Conservation (phyloP, 2,797 vertebrate species). For the Aplochiton taeniatus region DNA sequence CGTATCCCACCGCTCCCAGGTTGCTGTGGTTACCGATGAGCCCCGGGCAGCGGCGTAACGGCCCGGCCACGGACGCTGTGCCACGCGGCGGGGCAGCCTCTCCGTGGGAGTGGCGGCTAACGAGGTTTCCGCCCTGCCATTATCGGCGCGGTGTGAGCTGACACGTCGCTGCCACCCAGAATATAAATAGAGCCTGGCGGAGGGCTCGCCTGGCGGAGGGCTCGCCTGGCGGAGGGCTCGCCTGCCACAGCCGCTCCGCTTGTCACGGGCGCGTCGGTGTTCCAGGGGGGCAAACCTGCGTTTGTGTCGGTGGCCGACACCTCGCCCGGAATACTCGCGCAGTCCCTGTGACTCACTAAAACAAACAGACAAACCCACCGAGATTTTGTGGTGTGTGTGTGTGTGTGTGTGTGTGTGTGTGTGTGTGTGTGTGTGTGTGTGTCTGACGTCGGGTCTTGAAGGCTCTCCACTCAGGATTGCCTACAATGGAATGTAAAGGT, state of each 20-base stretch:
- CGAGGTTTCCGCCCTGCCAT: conserved; percentile 29
- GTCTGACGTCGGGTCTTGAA: background rate
- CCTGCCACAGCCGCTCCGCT: background rate
- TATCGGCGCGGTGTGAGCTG: conserved; percentile 18
- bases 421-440: background rate
- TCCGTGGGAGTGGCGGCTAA: conserved; percentile 34
- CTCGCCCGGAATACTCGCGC: conserved; percentile 33
- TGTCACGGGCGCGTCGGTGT: conserved; percentile 34
- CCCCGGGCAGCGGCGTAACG: conserved; percentile 36
- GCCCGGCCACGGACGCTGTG: conserved; percentile 19
- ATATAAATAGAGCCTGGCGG: conserved; percentile 17
- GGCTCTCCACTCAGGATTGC: background rate
- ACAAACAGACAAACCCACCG: conserved; percentile 50
- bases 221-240: conserved; percentile 1
- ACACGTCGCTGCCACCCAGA: conserved; percentile 14
- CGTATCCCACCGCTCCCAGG: conserved; percentile 29
- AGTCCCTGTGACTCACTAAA: conserved; percentile 58
- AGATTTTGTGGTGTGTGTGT: background rate
- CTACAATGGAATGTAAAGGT: conserved; percentile 8
- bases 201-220: conserved; percentile 1
- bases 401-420: background rate
- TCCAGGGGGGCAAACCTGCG: conserved; percentile 20
- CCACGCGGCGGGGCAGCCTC: conserved; percentile 32
- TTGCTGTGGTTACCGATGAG: conserved; percentile 45
- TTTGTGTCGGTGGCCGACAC: conserved; percentile 53